Conservation (phyloP, 2,888 invertebrate species). For the Sphecodes monilicornis region DNA sequence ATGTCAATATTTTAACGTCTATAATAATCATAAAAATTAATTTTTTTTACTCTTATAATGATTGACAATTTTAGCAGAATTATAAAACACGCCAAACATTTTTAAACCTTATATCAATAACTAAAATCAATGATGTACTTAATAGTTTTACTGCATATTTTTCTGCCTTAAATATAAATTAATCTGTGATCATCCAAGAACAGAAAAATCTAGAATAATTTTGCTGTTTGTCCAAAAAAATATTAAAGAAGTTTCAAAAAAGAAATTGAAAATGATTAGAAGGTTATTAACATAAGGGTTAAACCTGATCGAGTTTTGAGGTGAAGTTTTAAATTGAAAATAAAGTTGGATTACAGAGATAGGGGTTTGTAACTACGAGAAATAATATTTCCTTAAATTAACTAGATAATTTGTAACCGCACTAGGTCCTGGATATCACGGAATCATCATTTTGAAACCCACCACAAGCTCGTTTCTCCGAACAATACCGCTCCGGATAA, state of each 20-base stretch:
- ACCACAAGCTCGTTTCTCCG: not conserved
- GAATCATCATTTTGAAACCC: not conserved
- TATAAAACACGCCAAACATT: too few relatives aligned
- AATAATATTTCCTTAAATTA: not conserved
- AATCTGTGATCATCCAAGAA: too few relatives aligned
- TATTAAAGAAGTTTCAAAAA: too few relatives aligned
- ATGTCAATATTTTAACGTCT: not conserved
- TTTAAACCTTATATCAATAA: too few relatives aligned
- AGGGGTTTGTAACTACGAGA: not conserved
- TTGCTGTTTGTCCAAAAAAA: too few relatives aligned
- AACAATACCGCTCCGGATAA: constrained; percentile 2
- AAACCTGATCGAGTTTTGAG: not conserved
- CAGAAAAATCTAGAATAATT: too few relatives aligned
- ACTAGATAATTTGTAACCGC: not conserved
- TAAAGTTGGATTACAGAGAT: not conserved
- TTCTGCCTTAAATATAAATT: too few relatives aligned
- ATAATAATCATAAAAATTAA: not conserved
- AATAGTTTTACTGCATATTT: too few relatives aligned
- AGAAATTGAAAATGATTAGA: too few relatives aligned
- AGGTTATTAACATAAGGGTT: too few relatives aligned
- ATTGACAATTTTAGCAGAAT: too few relatives aligned
- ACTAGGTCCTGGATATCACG: not conserved
- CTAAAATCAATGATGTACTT: too few relatives aligned
- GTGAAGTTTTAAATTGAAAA: not conserved
- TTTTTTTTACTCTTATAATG: not conserved